phyloP scores from a whole-genome alignment of 2,888 invertebrate genomes.

The Orthosia gothica region DNA sequence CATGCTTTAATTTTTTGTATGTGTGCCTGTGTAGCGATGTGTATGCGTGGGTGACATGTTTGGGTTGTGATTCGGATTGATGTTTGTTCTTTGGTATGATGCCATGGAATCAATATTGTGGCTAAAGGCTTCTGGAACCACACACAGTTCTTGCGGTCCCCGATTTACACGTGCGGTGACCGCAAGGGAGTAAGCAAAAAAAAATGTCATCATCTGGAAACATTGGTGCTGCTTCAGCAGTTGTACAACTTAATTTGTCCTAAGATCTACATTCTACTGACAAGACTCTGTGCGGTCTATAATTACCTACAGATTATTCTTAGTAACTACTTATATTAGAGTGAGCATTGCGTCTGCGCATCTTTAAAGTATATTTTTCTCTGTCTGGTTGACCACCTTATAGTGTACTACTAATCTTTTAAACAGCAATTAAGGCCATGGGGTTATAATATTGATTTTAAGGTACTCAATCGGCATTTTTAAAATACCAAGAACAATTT shows the following conservation, averaged over 20 bases:
- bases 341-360: no score
- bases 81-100: slow-evolving; percentile 48
- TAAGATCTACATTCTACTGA: no score
- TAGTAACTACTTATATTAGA: no score
- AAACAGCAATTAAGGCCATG: not conserved
- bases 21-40: slow-evolving; percentile 69
- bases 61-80: slow-evolving; percentile 66
- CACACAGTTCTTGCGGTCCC: not conserved
- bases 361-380: no score
- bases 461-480: slow-evolving; percentile 22
- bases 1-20: slow-evolving; percentile 89
- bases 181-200: not conserved
- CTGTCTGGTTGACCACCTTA: no score
- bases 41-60: slow-evolving; percentile 57
- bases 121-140: not conserved
- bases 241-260: not conserved
- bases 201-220: not conserved
- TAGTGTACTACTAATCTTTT: not conserved
- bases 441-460: slow-evolving; percentile 26
- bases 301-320: no score
- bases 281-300: no score
- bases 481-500: slow-evolving; percentile 47
- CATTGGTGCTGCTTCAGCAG: not conserved
- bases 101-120: slow-evolving; percentile 48
- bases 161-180: not conserved